Base-by-base conservation (phyloP, 2,113 vertebrate species). In the Numenius arquata region DNA sequence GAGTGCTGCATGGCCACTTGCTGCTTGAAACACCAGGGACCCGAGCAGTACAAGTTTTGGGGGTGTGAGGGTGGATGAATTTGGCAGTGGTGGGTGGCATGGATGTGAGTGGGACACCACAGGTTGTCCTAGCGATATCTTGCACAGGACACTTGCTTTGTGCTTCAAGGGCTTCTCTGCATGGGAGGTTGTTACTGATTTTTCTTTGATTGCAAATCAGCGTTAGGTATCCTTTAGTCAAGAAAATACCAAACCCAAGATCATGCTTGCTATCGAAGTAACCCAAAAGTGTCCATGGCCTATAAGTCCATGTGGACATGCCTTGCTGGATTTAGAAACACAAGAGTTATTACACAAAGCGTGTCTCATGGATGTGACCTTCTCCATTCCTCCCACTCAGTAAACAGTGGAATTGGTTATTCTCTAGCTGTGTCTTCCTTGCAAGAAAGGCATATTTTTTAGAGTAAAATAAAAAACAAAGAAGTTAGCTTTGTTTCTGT, bases 261-360 rank as follows among this genome's bases (percentile, higher is more conserved):
- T 41, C 22, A 30, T 17, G 26, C 38, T 82, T 89, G 41, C 18
- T 91, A 12, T 43, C 5, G 23, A 34, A 90, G n/a, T 68, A 85
- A 65, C n/a, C 14, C 27, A 1, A n/a, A 76, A 75, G 19, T 53
- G 36, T 75, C 52, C 8, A 30, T 8, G 5, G 34, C 27, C 56
- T 71, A 0, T 52, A 63, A 67, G 20, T 36, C 55, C 41, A 50
- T 2, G 12, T 0, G 5, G 66, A 82, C 66, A 82, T 72, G 22
- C 56, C 40, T 90, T 5, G 5, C 77, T 82, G 65, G 26, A 88
- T 93, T 96, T 94, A 91, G 82, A 91, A 96, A 68, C 23, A 30
- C 5, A 18, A 30, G 43, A 81, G 43, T 73, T 70, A 63, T 52
- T 72, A 72, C 20, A 78, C 34, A 52, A 61, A 89, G 26, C 40